Evolutionary conservation across 2,113 vertebrate genomes (phyloP).

Genomic region (Acinonyx jubatus): DNA sequence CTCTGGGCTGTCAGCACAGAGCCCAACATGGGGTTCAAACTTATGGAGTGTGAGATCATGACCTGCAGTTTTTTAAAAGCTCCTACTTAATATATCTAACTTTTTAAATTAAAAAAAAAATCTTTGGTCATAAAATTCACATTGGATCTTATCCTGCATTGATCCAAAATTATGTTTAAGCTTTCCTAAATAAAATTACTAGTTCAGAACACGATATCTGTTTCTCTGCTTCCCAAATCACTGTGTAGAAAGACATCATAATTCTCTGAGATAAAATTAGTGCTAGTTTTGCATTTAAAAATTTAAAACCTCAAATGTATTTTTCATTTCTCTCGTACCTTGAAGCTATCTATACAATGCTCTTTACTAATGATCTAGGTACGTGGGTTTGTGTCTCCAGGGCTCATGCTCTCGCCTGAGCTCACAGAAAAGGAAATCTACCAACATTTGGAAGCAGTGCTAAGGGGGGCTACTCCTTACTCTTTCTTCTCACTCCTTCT

Average conservation of each 20-base stretch:
- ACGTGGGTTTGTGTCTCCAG: neutral
- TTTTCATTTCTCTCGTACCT: neutral
- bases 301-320: neutral
- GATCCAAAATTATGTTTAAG: neutral
- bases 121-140: neutral
- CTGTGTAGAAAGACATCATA: neutral
- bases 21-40: no score
- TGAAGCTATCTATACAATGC: neutral
- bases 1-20: no score
- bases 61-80: neutral
- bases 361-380: neutral
- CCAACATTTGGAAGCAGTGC: neutral
- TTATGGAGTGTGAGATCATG: no score
- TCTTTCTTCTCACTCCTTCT: neutral
- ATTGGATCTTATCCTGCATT: neutral
- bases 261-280: neutral
- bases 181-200: neutral
- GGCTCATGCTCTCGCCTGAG: neutral
- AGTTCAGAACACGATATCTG: neutral
- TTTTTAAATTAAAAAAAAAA: neutral
- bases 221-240: neutral
- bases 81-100: neutral
- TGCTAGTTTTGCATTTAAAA: neutral
- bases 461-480: neutral
- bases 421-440: neutral